phyloP scores from a whole-genome alignment of 2,113 vertebrate species.

The Chitala chitala region DNA sequence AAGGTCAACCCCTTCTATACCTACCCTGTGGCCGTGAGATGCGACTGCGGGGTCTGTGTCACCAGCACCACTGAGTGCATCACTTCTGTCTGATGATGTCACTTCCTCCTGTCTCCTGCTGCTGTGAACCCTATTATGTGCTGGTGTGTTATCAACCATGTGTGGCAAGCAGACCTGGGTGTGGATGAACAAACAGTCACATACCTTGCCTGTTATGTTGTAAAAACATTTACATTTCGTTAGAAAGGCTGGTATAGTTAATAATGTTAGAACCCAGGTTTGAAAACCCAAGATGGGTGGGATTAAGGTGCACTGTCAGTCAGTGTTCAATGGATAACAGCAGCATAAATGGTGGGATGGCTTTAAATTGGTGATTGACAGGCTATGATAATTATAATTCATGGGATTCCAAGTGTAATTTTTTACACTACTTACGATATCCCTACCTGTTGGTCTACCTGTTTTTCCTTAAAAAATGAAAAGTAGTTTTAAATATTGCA shows the following conservation, averaged over 20 bases:
- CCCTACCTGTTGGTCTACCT: no score
- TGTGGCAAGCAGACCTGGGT: no score
- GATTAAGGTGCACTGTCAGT: background rate
- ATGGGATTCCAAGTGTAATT: background rate
- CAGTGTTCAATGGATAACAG: background rate
- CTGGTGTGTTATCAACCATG: no score
- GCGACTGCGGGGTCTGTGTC: slow-evolving; percentile 76
- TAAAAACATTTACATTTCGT: background rate
- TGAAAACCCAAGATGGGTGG: background rate
- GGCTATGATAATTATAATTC: background rate
- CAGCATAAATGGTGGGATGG: background rate
- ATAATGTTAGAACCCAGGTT: background rate
- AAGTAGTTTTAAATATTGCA: no score
- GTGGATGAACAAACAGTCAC: background rate
- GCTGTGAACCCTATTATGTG: background rate
- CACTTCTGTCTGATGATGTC: slow-evolving; percentile 50
- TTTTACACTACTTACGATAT: no score
- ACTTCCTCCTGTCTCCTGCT: background rate
- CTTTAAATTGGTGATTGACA: no score
- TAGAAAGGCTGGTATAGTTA: background rate
- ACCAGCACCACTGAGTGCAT: slow-evolving; percentile 82
- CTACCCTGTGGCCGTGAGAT: slow-evolving; percentile 79
- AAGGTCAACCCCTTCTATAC: slow-evolving; percentile 74
- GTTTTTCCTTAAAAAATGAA: no score
- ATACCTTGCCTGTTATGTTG: background rate